A percentile compares a stretch with the other conserved stretches of the same genome.
Evolutionary conservation across 1,140 invertebrate genomes (phyloP).

Genomic region (Papilio machaon): DNA sequence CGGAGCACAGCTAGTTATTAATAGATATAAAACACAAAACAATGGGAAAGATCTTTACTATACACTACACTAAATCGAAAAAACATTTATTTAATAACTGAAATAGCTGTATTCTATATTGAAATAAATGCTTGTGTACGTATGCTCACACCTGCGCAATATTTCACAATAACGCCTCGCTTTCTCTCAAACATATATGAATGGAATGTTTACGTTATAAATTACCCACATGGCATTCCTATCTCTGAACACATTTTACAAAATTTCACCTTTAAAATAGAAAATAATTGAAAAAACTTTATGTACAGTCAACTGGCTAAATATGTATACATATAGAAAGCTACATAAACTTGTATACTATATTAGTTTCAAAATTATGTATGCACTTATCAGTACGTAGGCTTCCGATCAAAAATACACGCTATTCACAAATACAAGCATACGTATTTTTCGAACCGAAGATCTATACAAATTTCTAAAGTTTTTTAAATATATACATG

Average conservation of each 20-base stretch:
- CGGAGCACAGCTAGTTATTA: not conserved
- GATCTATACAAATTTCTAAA: too few species aligned
- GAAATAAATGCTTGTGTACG: not conserved
- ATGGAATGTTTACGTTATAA: slow-evolving; percentile 23
- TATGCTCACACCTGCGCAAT: slow-evolving; percentile 24
- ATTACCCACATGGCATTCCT: slow-evolving; percentile 6
- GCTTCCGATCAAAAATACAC: too few species aligned
- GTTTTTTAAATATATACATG: too few species aligned
- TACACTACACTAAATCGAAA: not conserved
- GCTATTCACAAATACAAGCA: too few species aligned
- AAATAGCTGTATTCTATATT: not conserved
- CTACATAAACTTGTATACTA: too few species aligned
- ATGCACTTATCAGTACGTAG: too few species aligned
- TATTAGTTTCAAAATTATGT: too few species aligned
- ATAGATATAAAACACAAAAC: not conserved
- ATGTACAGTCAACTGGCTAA: too few species aligned
- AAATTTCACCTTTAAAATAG: not conserved
- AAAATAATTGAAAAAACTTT: too few species aligned
- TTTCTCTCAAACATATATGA: slow-evolving; percentile 9
- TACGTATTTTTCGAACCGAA: too few species aligned
- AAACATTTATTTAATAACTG: not conserved
- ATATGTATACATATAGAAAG: too few species aligned
- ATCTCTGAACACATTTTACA: not conserved
- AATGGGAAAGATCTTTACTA: not conserved
- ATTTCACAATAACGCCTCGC: slow-evolving; percentile 17